Evolutionary conservation across 2,797 vertebrate genomes (phyloP), one percentile per base, ranked within the genome.

Genomic region (Eremophila alpestris): DNA sequence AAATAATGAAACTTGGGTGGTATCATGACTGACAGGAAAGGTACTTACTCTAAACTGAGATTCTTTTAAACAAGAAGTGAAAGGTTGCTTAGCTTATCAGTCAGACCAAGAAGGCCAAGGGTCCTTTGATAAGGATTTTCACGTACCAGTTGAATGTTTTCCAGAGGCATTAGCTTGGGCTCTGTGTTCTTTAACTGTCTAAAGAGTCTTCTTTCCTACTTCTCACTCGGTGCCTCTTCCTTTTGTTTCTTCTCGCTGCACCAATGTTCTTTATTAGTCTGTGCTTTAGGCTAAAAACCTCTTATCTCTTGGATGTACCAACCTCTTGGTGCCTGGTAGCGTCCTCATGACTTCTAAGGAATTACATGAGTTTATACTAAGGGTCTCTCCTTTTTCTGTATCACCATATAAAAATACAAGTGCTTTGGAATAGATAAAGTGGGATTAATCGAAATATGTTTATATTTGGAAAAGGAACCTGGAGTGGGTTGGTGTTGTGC

Each of bases 261-360:
- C 11, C 43, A 69, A 4, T 17, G 14, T 24, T 10, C 34, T 67
- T 41, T 13, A 20, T 29, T 43, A 13, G 22, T 13, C 48, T 49
- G 21, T 38, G 18, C 90, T 54, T n/a, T 19, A 9, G 41, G 26
- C n/a, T 38, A 23, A n/a, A 83, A 63, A 15, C 7, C 23, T 40
- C 2, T 32, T 18, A 15, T 13, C n/a, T 56, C 49, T 79, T 46
- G 23, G 29, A 3, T 9, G 26, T 55, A 1, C 29, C 2, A 0
- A 32, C 5, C 8, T 7, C 22, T n/a, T 18, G 46, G 16, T 24
- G 3, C 59, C 32, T 43, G 38, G 60, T 23, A 45, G 22, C 9
- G 2, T 9, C 11, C 30, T 41, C 0, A 2, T 11, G 8, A 30
- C 56, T 63, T 24, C 70, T 32, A 8, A 63, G 54, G 60, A 40